Evolutionary conservation across 2,113 vertebrate genomes (phyloP).

Genomic region (Loxodonta africana): DNA sequence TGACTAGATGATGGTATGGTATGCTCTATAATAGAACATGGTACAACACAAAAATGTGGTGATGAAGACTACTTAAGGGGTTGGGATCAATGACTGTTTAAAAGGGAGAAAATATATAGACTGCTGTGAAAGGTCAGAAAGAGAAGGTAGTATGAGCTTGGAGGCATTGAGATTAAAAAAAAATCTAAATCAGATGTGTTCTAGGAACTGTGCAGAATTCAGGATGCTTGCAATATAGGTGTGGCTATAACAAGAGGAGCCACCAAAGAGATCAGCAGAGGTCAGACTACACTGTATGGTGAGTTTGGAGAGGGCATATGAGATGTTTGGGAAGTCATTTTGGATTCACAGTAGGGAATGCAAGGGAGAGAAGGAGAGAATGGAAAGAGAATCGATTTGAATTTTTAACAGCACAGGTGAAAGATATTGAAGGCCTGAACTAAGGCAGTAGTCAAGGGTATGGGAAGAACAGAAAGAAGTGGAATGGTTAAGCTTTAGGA

Average conservation of each 20-base stretch:
- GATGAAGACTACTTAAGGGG: background rate
- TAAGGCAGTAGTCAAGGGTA: background rate
- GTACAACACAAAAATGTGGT: background rate
- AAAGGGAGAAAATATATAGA: background rate
- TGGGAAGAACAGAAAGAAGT: background rate
- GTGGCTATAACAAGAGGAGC: background rate
- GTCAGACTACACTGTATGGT: background rate
- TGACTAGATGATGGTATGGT: background rate
- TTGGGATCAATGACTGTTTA: background rate
- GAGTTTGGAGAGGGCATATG: background rate
- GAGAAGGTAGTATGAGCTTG: background rate
- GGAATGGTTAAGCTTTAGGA: background rate
- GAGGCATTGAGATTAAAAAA: background rate
- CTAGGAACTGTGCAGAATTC: background rate
- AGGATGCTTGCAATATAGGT: background rate
- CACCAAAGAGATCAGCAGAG: background rate
- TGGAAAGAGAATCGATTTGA: background rate
- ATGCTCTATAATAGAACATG: constrained; percentile 35
- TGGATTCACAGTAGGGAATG: background rate
- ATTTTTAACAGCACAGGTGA: background rate
- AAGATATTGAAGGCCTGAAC: background rate
- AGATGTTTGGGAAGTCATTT: background rate
- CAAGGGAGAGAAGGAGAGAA: background rate
- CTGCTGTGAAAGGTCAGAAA: background rate
- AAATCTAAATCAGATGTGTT: background rate